These are phyloP conservation scores for Mastomys coucha DNA, from an alignment of 2,113 vertebrate species.

Conservation along the genomic window DNA sequence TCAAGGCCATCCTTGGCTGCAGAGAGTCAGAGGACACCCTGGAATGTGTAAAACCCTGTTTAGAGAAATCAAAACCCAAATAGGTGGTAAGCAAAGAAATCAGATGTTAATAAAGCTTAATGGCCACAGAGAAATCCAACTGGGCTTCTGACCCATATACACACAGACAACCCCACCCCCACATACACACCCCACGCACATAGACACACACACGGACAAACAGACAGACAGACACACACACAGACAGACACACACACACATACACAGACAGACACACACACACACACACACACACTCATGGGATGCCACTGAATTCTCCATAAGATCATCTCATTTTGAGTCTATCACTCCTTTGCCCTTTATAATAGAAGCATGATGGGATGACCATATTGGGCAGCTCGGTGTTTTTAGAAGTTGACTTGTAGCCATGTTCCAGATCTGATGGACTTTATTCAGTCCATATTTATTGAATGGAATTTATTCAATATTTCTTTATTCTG, in stretches of 20 bases:
- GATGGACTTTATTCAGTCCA: too few relatives aligned
- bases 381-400: neutral
- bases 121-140: neutral
- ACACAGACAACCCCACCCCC: neutral
- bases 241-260: neutral
- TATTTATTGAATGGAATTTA: too few relatives aligned
- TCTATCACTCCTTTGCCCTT: neutral
- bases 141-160: neutral
- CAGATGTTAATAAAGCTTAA: neutral
- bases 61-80: neutral
- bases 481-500: conserved; percentile 51
- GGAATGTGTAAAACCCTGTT: neutral
- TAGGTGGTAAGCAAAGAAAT: neutral
- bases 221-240: too few relatives aligned
- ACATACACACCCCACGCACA: neutral
- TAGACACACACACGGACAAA: neutral
- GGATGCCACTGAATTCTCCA: neutral
- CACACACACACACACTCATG: neutral
- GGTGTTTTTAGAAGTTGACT: conserved; percentile 57
- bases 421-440: conserved; percentile 58
- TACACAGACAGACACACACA: neutral
- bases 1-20: neutral
- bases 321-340: neutral
- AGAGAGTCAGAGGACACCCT: neutral
- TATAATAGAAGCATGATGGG: neutral